Evolutionary conservation across 2,888 invertebrate species (phyloP).

Genomic region (Pterobdella sp.): DNA sequence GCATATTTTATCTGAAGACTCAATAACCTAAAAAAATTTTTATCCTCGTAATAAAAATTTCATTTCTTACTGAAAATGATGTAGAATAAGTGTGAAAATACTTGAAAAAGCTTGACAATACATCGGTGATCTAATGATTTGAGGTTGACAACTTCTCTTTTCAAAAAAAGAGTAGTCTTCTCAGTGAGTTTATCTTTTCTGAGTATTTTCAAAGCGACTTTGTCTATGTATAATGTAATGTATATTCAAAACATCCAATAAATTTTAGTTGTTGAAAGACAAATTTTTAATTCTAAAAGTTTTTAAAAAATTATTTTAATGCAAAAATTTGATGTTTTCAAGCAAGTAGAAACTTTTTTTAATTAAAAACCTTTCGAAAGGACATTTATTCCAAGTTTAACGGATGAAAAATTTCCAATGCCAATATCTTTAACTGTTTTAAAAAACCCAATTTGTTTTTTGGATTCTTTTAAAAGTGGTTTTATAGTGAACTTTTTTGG

Average conservation of each 20-base stretch:
- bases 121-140: constrained; percentile 66
- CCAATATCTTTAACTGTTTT: constrained; percentile 67
- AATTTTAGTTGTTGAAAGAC: background rate
- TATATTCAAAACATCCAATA: background rate
- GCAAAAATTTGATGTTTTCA: background rate
- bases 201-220: constrained; percentile 68
- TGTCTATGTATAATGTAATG: constrained; percentile 54
- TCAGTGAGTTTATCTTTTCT: constrained; percentile 65
- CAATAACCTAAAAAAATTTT: constrained; percentile 53
- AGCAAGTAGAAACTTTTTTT: no score
- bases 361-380: background rate
- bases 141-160: constrained; percentile 63
- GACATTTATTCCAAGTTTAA: constrained; percentile 58
- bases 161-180: constrained; percentile 63
- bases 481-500: constrained; percentile 47
- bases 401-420: constrained; percentile 70
- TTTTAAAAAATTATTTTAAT: background rate
- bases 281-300: background rate
- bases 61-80: constrained; percentile 31
- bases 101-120: constrained; percentile 57
- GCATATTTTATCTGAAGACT: constrained; percentile 66
- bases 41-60: background rate
- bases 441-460: constrained; percentile 67
- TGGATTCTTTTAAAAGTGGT: constrained; percentile 57
- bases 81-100: background rate